phyloP scores from a whole-genome alignment of 2,888 invertebrate genomes.

The Ditula angustiorana region DNA sequence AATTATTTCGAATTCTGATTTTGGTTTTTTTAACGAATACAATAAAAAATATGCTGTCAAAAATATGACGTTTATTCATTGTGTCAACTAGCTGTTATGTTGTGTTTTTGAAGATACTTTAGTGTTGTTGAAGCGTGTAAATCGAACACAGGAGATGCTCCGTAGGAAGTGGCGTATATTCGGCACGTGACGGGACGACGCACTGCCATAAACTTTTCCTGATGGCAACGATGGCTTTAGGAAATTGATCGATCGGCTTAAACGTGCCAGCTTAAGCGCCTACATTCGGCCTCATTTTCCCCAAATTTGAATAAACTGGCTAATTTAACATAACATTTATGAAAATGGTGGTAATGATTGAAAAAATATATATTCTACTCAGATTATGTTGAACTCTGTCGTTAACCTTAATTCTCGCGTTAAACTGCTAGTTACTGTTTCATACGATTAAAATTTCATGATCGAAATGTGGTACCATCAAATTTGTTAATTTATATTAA shows the following conservation, averaged over 20 bases:
- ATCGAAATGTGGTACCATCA: too few species aligned
- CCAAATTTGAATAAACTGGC: neutral
- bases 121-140: slow-evolving; percentile 27
- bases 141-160: slow-evolving; percentile 20
- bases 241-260: slow-evolving; percentile 30
- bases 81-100: slow-evolving; percentile 1
- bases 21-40: too few species aligned
- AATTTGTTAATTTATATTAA: too few species aligned
- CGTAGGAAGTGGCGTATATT: slow-evolving; percentile 11
- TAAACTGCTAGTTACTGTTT: too few species aligned
- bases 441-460: too few species aligned
- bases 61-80: neutral
- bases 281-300: slow-evolving; percentile 6
- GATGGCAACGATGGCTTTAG: slow-evolving; percentile 20
- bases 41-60: too few species aligned
- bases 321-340: neutral
- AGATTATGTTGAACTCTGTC: too few species aligned
- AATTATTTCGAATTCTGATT: too few species aligned
- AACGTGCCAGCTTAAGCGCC: slow-evolving; percentile 7
- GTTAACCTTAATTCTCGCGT: too few species aligned
- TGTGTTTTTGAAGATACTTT: slow-evolving; percentile 2
- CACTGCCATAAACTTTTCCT: slow-evolving; percentile 21
- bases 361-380: too few species aligned
- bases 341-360: neutral
- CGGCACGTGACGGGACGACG: slow-evolving; percentile 28